Evolutionary conservation across 2,888 invertebrate genomes (phyloP), one percentile per base, ranked within the genome.

Genomic region (Caenorhabditis afra): DNA sequence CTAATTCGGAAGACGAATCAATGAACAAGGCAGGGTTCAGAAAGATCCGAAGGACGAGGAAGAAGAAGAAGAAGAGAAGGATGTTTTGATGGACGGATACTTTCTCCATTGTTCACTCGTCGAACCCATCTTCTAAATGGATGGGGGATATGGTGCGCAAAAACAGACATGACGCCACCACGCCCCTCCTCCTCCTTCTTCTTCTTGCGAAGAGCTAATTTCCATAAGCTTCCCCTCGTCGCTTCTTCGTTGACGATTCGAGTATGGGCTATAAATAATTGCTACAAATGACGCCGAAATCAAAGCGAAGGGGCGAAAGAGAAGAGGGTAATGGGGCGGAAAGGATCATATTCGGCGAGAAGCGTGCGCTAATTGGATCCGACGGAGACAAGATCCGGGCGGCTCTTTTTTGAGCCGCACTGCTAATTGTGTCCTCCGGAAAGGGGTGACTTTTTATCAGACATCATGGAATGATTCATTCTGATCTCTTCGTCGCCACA

Each of bases 341-440:
- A n/a, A 29, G 29, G 29, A 29, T 29, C 29, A 29, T 29, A 29
- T 29, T 29, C 29, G 7, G 29, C 3, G 29, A 29, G 29, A 29
- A 29, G 29, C 29, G 4, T 3, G 29, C 29, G 29, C 29, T 29
- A 29, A 29, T 29, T 29, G 29, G 29, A 29, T 29, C 7, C 29
- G 29, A 29, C 3, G 29, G 29, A 29, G 29, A 49, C 49, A 49
- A 49, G 49, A 49, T 49, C 49, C 49, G 49, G 49, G 22, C 12
- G 49, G 22, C 49, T 49, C 49, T 10, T 49, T 49, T 49, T 49
- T 49, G 29, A 49, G 49, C 49, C 20, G 22, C 49, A 7, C 7
- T 29, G 29, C 65, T 65, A 65, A 65, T 65, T 65, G 65, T 53
- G 55, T 65, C 44, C 58, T 22, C 41, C n/a, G 20, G 55, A 39